Conservation (phyloP, 2,113 vertebrate species). For the Chitala chitala region DNA sequence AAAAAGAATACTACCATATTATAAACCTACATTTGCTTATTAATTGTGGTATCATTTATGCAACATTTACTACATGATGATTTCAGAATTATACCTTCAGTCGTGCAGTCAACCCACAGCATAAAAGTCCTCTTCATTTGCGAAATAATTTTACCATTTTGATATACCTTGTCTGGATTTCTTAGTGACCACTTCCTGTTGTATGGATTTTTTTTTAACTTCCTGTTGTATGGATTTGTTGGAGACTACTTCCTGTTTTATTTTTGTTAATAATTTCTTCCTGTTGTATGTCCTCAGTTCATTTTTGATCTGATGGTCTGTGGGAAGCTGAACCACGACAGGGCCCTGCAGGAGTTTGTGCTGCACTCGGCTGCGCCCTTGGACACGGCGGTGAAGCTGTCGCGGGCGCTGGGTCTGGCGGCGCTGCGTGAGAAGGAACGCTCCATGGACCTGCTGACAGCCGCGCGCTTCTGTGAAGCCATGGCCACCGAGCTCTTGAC, state of each 20-base stretch:
- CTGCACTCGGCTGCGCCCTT: conserved; percentile 47
- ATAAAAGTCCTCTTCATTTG: too few species aligned
- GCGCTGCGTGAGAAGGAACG: conserved; percentile 50
- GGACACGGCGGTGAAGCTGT: conserved; percentile 52
- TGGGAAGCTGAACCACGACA: conserved; percentile 47
- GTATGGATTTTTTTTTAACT: background rate
- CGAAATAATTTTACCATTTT: too few species aligned
- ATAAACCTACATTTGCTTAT: too few species aligned
- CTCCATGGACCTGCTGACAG: conserved; percentile 43
- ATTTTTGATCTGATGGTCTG: conserved; percentile 59
- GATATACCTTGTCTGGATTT: too few species aligned
- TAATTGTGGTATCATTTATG: too few species aligned
- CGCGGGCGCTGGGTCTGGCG: conserved; percentile 41
- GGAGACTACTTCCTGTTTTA: too few species aligned
- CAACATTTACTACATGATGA: too few species aligned
- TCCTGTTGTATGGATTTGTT: too few species aligned
- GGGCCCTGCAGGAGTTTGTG: conserved; percentile 46
- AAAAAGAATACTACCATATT: too few species aligned
- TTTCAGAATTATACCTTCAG: too few species aligned
- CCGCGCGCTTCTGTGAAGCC: conserved; percentile 46
- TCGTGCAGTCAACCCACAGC: too few species aligned
- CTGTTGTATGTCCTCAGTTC: conserved; percentile 37
- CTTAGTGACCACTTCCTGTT: too few species aligned
- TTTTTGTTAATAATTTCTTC: background rate
- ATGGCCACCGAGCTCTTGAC: conserved; percentile 52